Conservation (phyloP, 92 coral and sea anemone genomes). For the Porites lobata region DNA sequence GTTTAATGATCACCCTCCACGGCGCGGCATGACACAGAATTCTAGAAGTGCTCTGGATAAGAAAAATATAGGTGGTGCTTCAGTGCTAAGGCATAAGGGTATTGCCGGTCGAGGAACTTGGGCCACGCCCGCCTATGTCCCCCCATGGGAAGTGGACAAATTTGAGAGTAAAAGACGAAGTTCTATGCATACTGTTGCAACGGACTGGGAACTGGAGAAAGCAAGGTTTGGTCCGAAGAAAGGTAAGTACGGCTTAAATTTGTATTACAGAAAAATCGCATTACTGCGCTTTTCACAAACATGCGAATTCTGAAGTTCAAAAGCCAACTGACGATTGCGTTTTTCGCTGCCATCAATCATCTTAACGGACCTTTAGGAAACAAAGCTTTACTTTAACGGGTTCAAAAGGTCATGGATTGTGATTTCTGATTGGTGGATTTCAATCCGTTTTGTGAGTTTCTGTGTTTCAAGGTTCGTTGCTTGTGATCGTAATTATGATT, state of each 20-base stretch:
- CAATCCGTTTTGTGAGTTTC: too few species aligned
- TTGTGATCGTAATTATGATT: too few species aligned
- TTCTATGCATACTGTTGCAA: not conserved
- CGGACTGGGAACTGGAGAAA: not conserved
- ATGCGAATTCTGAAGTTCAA: too few species aligned
- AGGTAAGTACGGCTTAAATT: not conserved
- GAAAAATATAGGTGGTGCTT: not conserved
- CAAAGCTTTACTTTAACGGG: too few species aligned
- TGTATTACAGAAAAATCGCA: too few species aligned
- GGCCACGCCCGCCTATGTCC: conserved; percentile 64
- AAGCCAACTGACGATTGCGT: too few species aligned
- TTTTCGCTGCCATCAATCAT: too few species aligned
- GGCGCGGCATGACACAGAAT: not conserved
- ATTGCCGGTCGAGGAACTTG: conserved; percentile 75
- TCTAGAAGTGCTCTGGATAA: not conserved
- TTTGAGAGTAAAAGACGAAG: not conserved
- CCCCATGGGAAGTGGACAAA: conserved; percentile 41
- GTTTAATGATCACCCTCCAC: not conserved
- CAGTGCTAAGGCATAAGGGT: conserved; percentile 25
- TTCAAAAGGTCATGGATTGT: too few species aligned
- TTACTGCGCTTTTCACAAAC: too few species aligned
- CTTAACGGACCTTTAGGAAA: too few species aligned
- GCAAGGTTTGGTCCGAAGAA: conserved; percentile 25
- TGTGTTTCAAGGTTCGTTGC: too few species aligned
- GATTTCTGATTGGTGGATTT: too few species aligned